Evolutionary conservation across 2,888 invertebrate species (phyloP).

Genomic region (Punctoribates punctum): DNA sequence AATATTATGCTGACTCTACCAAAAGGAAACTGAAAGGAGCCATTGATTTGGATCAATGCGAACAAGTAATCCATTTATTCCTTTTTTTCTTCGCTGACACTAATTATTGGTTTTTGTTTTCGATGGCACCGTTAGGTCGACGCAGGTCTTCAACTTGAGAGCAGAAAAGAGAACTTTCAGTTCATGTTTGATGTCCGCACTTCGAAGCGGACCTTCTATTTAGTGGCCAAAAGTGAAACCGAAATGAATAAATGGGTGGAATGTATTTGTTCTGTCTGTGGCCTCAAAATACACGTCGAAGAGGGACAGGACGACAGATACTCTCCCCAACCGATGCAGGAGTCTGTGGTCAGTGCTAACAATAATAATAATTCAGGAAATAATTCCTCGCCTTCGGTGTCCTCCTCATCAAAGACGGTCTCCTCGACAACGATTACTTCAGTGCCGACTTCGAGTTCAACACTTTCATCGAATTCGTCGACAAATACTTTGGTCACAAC

Average conservation of each 20-base stretch:
- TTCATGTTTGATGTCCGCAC: conserved; percentile 86
- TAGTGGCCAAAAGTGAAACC: conserved; percentile 83
- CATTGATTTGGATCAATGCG: conserved; percentile 88
- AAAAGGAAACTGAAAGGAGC: conserved; percentile 53
- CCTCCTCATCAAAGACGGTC: conserved; percentile 14
- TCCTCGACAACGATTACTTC: conserved; percentile 34
- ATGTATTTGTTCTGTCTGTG: conserved; percentile 86
- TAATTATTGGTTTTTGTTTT: neutral
- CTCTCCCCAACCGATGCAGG: conserved; percentile 41
- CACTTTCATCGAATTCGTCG: neutral
- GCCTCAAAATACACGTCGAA: conserved; percentile 66
- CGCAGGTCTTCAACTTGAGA: conserved; percentile 77
- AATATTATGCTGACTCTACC: conserved; percentile 76
- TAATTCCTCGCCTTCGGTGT: neutral
- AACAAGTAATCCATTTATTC: conserved; percentile 67
- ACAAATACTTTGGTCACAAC: neutral
- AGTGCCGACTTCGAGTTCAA: neutral
- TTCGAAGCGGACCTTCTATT: conserved; percentile 80
- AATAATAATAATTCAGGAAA: conserved; percentile 7
- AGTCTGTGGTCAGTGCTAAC: neutral
- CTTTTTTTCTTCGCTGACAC: neutral
- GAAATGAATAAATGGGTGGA: conserved; percentile 96
- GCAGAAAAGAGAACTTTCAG: conserved; percentile 67
- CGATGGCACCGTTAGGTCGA: conserved; percentile 63
- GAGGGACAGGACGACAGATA: conserved; percentile 36